Conservation (phyloP, 2,888 invertebrate species). For the Tuta absoluta region DNA sequence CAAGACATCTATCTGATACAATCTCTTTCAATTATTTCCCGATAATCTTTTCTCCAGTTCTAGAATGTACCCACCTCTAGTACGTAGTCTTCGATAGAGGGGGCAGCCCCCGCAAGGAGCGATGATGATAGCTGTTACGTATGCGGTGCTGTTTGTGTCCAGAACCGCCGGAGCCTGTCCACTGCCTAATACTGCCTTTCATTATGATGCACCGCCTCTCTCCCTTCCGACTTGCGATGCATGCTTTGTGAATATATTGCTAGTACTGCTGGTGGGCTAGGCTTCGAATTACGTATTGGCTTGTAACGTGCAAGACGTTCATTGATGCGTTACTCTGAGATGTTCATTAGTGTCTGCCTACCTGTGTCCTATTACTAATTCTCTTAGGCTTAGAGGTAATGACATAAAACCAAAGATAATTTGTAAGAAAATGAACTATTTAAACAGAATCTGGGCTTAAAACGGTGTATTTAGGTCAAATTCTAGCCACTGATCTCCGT, state of each 20-base stretch:
- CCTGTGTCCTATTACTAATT: too few species aligned
- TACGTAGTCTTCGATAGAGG: constrained; percentile 34
- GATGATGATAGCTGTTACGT: constrained; percentile 59
- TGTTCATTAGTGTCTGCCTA: not conserved
- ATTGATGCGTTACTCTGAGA: constrained; percentile 1
- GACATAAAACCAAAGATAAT: too few species aligned
- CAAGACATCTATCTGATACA: too few species aligned
- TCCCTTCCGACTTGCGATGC: constrained; percentile 47
- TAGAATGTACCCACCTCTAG: constrained; percentile 44
- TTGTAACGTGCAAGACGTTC: constrained; percentile 2
- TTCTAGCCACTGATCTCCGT: too few species aligned
- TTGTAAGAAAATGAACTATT: too few species aligned
- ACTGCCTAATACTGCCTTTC: constrained; percentile 66
- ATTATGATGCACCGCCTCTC: constrained; percentile 56
- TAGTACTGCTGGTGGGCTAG: not conserved
- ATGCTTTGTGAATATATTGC: constrained; percentile 20
- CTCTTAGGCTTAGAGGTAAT: too few species aligned
- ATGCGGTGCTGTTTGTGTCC: constrained; percentile 74
- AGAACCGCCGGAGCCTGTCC: constrained; percentile 44
- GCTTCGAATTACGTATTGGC: not conserved
- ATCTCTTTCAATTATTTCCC: too few species aligned
- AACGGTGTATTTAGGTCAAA: too few species aligned
- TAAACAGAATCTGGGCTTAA: too few species aligned
- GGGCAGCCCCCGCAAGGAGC: constrained; percentile 49
- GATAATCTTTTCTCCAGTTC: not conserved